Base-by-base conservation (phyloP, 2,888 invertebrate genomes). In the Conistra vaccinii region DNA sequence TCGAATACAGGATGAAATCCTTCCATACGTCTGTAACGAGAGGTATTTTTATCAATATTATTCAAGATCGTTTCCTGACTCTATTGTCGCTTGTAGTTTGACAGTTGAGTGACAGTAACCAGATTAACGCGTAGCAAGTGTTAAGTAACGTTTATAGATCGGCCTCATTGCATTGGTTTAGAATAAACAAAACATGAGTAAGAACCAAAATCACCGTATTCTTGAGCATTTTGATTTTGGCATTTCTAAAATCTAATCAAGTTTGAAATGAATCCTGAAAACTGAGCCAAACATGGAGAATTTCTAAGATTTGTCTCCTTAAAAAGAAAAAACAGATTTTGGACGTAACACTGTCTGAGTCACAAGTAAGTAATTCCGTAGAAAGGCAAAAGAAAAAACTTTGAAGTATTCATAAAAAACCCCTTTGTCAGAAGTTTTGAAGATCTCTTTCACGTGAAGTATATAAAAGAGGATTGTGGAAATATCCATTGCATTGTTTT, bases 401-500 rank as follows among this genome's bases (percentile, higher is more conserved):
- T 60, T 29, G 39, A 71, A 69, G 58, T 55, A 67, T 61, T 69
- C 69, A 67, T 75, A 67, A 63, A 62, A 73, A 68, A 53, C n/a
- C 29, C 72, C 63, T 83, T 78, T 78, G 86, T 72, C 69, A 68
- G 78, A 83, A 61, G 42, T 83, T 79, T 65, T 65, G 5, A 63
- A 72, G 51, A 67, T 57, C 67, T 68, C 51, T 72, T 75, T 61
- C 57, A 58, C 48, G 57, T 58, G 17, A 71, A 60, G 32, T 57
- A 39, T 51, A 48, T 58, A 60, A 42, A 78, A 35, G 26, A 84
- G 35, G 7, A 45, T 53, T 79, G 39, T 57, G 14, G 23, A 72
- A 80, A 58, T 57, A 72, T 53, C 7, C 35, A 66, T 35, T 35
- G 29, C 48, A 55, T 84, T 79, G 69, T 69, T 29, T 79, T 51